Percentiles rank a stretch among this genome's conserved stretches.
Conservation (phyloP, 2,888 invertebrate species). For the Acronicta leporina region DNA sequence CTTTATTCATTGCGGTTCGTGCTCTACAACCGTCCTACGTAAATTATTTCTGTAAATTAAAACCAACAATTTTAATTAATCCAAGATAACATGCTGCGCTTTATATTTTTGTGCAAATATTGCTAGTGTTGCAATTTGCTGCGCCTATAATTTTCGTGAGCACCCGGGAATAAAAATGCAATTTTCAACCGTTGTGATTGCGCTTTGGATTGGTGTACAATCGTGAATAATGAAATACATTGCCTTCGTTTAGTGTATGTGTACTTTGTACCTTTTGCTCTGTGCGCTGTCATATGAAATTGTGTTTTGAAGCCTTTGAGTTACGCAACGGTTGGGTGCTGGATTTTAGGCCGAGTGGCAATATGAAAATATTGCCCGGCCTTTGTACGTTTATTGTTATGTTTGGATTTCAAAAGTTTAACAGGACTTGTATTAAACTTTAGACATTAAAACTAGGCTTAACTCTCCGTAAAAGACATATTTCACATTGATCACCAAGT, state of each 20-base stretch:
- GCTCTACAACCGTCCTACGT: constrained; percentile 20
- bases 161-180: constrained; percentile 77
- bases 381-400: constrained; percentile 2
- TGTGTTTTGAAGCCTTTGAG: constrained; percentile 8
- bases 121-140: constrained; percentile 69
- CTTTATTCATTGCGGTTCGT: constrained; percentile 39
- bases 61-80: constrained; percentile 58
- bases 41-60: constrained; percentile 44
- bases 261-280: constrained; percentile 36
- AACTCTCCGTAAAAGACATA: no score
- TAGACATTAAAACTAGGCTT: no score
- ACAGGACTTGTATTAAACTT: no score
- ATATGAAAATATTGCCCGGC: constrained; percentile 9
- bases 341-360: neutral
- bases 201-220: constrained; percentile 70
- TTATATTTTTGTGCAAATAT: constrained; percentile 66
- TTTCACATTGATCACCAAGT: no score
- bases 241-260: constrained; percentile 65
- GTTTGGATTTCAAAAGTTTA: constrained; percentile 1
- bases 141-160: constrained; percentile 74
- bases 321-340: constrained; percentile 5
- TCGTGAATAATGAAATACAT: constrained; percentile 77
- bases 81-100: constrained; percentile 57
- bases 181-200: constrained; percentile 75
- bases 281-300: constrained; percentile 26